Evolutionary conservation across 2,797 vertebrate species (phyloP), one percentile per base, ranked within the genome.

Genomic region (Alectoris magna): DNA sequence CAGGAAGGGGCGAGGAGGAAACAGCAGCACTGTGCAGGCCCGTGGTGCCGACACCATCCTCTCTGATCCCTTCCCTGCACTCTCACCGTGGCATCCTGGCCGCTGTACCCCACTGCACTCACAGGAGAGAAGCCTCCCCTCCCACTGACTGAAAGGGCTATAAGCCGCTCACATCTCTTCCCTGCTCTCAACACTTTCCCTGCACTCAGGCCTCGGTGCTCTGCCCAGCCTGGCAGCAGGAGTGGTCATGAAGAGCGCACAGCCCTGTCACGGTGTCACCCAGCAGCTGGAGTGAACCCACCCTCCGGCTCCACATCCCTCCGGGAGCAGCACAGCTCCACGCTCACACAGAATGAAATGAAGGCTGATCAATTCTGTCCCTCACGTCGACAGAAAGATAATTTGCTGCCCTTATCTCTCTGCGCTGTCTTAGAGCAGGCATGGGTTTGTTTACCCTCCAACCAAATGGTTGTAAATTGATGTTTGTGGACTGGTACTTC

Each of bases 391-490:
- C 91, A 88, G 87, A 84, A 92, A 90, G 90, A 81, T 84, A 81
- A 92, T 87, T 78, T 78, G 70, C 90, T 95, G 85, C 73, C 87
- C 90, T 90, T 93, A 91, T 92, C 95, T 58, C 83, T 90, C 85
- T 1, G 2, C 22, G 68, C 76, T 72, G 83, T 59, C 85, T 96
- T 49, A 77, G 77, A 60, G 73, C 0, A 1, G 70, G 91, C 82
- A 74, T 9, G 10, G 76, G 87, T 81, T 92, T 86, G 59, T 60
- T 86, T 86, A 60, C 91, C 70, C 93, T 91, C 85, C 56, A 78
- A 78, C 51, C 55, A 94, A 93, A 91, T 29, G 46, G 36, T 84
- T 96, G 93, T 49, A 92, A 83, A 93, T 55, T 51, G 76, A 85
- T 1, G 87, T n/a, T 90, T 6, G 0, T 27, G 77, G 85, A 51